These are phyloP conservation scores for Platyrinchus mystaceus DNA, from an alignment of 2,797 vertebrate species.

Conservation along the genomic window DNA sequence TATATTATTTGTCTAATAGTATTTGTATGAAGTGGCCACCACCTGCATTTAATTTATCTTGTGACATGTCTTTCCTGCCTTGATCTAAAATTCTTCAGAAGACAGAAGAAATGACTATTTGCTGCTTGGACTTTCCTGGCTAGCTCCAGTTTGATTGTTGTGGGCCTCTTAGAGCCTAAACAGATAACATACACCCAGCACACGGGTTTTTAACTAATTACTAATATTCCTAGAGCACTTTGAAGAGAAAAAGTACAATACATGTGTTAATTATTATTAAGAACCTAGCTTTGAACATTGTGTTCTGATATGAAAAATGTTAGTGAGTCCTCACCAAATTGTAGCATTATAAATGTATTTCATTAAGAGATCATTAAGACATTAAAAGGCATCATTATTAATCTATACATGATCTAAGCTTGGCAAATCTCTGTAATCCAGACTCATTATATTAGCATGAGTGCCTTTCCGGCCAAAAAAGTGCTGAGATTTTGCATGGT, in stretches of 20 bases:
- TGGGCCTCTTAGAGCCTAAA: conserved; percentile 55
- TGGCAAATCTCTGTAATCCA: conserved; percentile 59
- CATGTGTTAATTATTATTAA: conserved; percentile 63
- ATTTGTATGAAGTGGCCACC: background rate
- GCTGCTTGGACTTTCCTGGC: conserved; percentile 37
- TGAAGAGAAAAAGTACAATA: conserved; percentile 42
- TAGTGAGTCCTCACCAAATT: conserved; percentile 36
- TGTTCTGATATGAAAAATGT: conserved; percentile 51
- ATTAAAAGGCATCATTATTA: conserved; percentile 60
- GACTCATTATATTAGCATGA: conserved; percentile 50
- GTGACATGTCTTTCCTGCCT: conserved; percentile 39
- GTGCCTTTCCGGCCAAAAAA: conserved; percentile 56
- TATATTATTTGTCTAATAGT: conserved; percentile 26
- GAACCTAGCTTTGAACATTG: conserved; percentile 55
- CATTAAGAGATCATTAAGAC: conserved; percentile 64
- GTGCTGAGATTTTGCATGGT: conserved; percentile 64
- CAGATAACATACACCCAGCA: conserved; percentile 24
- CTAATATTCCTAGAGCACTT: conserved; percentile 51
- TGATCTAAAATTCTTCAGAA: conserved; percentile 42
- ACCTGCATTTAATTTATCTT: conserved; percentile 63
- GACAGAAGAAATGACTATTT: conserved; percentile 16
- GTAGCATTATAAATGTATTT: conserved; percentile 59
- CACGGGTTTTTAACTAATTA: conserved; percentile 29
- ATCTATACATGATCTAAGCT: conserved; percentile 66
- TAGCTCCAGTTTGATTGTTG: conserved; percentile 38